Evolutionary conservation across 2,888 invertebrate genomes (phyloP), one percentile per base, ranked within the genome.

Genomic region (Pherbina coryleti): DNA sequence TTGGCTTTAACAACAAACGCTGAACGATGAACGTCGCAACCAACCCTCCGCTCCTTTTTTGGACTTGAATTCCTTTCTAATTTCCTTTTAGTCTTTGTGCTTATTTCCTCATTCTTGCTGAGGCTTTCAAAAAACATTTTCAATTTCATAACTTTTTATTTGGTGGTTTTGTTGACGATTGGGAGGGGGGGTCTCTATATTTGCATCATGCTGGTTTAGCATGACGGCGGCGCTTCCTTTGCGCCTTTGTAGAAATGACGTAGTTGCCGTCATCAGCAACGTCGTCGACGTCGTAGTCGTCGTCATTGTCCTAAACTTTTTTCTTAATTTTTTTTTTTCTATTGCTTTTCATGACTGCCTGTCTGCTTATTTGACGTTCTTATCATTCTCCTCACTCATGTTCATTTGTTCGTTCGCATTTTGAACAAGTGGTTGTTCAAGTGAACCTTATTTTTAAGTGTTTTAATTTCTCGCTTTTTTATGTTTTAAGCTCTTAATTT

Each of bases 401-500:
- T 34, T 25, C 28, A n/a, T 17, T 28, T 34, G n/a, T 71, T 71
- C 34, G 31, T 71, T 31, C 28, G 57, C 19, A 17, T 57, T 60
- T 67, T 8, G 37, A 67, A 75, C 75, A 75, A 67, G 75, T 75
- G 75, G 53, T 22, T 55, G 51, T 75, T 53, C 51, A 51, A 49
- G 64, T 53, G 64, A 14, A 66, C 53, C 34, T 53, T 19, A 44
- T 17, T 62, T 44, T 60, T 8, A 71, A 74, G 73, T 74, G 73
- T 55, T 66, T 75, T 75, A 53, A 75, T 75, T 74, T 75, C 67
- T 62, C 34, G 37, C 67, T 75, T 67, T 51, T 66, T 75, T 75
- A 53, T 75, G 66, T 75, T 55, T 51, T 22, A 75, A 75, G 75
- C 75, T 75, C 57, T 75, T 75, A 75, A 75, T 75, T 67, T 67